Percentiles rank a stretch among this genome's conserved stretches.
phyloP scores from a whole-genome alignment of 2,113 vertebrate genomes.

The Petroica traversi region DNA sequence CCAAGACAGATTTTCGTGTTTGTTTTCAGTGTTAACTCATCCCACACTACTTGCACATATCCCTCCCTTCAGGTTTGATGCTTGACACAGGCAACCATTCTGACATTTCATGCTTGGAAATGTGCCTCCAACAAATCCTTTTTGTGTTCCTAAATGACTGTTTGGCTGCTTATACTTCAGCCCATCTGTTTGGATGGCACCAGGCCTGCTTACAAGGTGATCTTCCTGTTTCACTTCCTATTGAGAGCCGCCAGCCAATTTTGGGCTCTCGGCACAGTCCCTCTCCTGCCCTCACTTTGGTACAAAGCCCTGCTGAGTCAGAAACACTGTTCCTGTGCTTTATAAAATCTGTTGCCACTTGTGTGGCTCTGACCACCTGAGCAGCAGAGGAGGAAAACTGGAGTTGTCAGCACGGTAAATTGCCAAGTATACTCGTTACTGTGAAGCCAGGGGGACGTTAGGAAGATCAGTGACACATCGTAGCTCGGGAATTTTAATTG shows the following conservation, averaged over 20 bases:
- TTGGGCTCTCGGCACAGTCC: background rate
- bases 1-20: slow-evolving; percentile 10
- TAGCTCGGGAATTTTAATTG: background rate
- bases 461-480: background rate
- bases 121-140: slow-evolving; percentile 25
- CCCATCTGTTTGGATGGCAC: slow-evolving; percentile 62
- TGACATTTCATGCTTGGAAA: slow-evolving; percentile 15
- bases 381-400: background rate
- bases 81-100: background rate
- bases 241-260: background rate
- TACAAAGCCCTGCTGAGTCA: background rate
- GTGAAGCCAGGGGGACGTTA: background rate
- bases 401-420: background rate
- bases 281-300: background rate
- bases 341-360: background rate
- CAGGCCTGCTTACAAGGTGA: slow-evolving; percentile 58
- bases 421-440: background rate
- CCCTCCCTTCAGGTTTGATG: background rate
- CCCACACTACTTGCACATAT: background rate
- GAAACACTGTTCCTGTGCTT: background rate
- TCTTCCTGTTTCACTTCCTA: slow-evolving; percentile 20
- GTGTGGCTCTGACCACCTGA: background rate
- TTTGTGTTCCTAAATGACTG: slow-evolving; percentile 16
- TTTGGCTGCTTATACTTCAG: background rate
- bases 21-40: background rate